Evolutionary conservation across 2,113 vertebrate genomes (phyloP).

Genomic region (Orcinus orca): DNA sequence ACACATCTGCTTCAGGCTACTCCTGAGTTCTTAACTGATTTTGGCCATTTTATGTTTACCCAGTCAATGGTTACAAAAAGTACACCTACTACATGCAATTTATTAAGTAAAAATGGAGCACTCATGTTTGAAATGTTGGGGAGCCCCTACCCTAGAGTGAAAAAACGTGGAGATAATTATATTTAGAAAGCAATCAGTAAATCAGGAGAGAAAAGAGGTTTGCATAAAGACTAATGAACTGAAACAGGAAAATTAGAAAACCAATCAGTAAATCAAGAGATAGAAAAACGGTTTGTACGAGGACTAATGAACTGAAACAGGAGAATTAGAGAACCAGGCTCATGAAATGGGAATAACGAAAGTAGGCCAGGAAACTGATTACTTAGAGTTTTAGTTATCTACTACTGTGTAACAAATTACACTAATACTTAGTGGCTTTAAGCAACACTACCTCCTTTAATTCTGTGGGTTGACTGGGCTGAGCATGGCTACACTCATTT

Average conservation of each 20-base stretch:
- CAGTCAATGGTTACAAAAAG: not conserved
- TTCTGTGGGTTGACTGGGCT: not conserved
- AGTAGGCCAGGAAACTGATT: not conserved
- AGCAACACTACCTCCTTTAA: not conserved
- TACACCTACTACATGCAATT: not conserved
- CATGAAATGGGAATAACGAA: not conserved
- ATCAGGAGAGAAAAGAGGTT: conserved; percentile 11
- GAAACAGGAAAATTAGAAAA: not conserved
- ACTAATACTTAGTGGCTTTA: not conserved
- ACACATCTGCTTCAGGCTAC: not conserved
- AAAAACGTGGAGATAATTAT: not conserved
- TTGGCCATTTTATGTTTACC: not conserved
- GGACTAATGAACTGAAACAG: not conserved
- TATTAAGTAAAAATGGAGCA: not conserved
- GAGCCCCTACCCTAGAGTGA: not conserved
- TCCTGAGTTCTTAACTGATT: not conserved
- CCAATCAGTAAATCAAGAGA: not conserved
- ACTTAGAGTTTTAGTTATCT: not conserved
- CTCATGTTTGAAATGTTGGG: not conserved
- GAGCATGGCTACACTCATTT: not conserved
- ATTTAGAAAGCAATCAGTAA: not conserved
- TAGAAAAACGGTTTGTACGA: conserved; percentile 7
- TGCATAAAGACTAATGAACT: not conserved
- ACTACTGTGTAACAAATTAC: not conserved
- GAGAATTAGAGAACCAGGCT: conserved; percentile 14